These are phyloP conservation scores for Trachelus iudaicus DNA, from an alignment of 2,888 invertebrate species.

Conservation along the genomic window DNA sequence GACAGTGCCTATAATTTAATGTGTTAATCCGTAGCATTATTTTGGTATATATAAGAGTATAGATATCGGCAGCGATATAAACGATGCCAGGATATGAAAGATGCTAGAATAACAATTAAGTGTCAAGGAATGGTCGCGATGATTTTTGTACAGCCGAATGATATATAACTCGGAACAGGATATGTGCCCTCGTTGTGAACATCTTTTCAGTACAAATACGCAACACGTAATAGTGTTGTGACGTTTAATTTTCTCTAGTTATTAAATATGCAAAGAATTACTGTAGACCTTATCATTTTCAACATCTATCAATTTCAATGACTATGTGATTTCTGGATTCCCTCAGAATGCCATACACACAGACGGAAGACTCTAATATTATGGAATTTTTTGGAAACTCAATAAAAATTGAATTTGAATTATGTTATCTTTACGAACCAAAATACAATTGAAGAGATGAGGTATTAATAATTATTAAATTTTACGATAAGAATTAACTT, in stretches of 20 bases:
- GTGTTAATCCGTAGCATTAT: constrained; percentile 33
- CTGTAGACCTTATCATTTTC: constrained; percentile 30
- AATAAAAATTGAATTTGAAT: constrained; percentile 25
- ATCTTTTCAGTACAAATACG: constrained; percentile 44
- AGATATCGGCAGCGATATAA: constrained; percentile 28
- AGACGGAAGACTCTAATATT: neutral
- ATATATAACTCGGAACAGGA: constrained; percentile 30
- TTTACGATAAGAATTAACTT: constrained; percentile 39
- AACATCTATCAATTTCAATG: constrained; percentile 29
- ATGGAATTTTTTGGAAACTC: neutral
- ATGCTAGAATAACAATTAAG: constrained; percentile 34
- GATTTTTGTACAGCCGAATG: constrained; percentile 41
- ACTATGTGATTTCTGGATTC: neutral
- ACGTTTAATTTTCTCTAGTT: constrained; percentile 39
- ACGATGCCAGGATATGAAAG: constrained; percentile 29
- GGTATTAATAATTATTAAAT: constrained; percentile 34
- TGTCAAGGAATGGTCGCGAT: constrained; percentile 26
- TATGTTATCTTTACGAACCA: constrained; percentile 33
- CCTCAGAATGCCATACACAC: neutral
- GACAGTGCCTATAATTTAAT: constrained; percentile 48
- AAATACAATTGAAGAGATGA: constrained; percentile 34
- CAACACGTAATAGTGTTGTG: constrained; percentile 30
- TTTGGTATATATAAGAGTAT: constrained; percentile 22
- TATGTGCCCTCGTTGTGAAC: constrained; percentile 36
- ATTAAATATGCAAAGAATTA: constrained; percentile 32